phyloP scores from a whole-genome alignment of 2,797 vertebrate genomes.

The Pangasius macronema region DNA sequence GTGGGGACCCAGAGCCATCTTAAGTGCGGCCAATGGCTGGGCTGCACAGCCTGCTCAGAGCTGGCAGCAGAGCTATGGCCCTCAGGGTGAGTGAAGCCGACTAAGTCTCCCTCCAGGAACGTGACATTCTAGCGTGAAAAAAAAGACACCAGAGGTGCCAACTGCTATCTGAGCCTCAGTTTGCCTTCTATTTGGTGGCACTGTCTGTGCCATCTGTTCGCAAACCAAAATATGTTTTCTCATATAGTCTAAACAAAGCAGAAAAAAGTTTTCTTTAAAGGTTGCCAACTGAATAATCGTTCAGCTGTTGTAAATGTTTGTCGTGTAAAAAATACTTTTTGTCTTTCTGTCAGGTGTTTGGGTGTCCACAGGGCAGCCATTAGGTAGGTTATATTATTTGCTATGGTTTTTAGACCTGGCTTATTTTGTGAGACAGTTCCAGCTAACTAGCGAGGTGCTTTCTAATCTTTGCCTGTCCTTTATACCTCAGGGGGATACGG shows the following conservation, averaged over 20 bases:
- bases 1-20: constrained; percentile 93
- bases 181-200: constrained; percentile 42
- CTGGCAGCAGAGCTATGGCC: constrained; percentile 95
- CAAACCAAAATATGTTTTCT: constrained; percentile 22
- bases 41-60: constrained; percentile 91
- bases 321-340: constrained; percentile 25
- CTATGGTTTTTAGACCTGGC: neutral
- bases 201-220: constrained; percentile 49
- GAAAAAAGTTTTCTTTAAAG: constrained; percentile 3
- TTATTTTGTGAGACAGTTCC: neutral
- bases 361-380: constrained; percentile 96
- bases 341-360: constrained; percentile 86
- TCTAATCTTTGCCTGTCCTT: constrained; percentile 20
- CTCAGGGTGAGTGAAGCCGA: constrained; percentile 87
- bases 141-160: constrained; percentile 51
- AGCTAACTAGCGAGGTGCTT: neutral
- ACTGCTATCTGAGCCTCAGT: constrained; percentile 44
- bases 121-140: constrained; percentile 54
- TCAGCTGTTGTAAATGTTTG: neutral
- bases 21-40: constrained; percentile 97
- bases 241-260: constrained; percentile 10
- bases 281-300: neutral
- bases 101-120: constrained; percentile 55
- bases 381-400: constrained; percentile 79
- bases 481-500: constrained; percentile 86